These are phyloP conservation scores for Pluvianellus socialis DNA, from an alignment of 2,113 vertebrate species.

Conservation along the genomic window DNA sequence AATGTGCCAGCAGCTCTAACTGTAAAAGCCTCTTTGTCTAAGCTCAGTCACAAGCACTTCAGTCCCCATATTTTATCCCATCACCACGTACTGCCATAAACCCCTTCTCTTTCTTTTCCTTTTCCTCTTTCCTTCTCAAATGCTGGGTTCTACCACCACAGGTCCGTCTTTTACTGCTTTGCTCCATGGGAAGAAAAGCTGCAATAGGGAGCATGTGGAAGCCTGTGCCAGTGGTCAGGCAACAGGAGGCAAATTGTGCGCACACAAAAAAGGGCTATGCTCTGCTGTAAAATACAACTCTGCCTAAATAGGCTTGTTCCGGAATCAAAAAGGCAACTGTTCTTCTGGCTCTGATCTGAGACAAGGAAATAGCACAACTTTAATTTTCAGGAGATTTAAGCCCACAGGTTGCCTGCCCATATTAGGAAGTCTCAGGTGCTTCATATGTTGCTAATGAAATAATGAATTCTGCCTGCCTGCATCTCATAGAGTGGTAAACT, in stretches of 20 bases:
- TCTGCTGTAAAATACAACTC: background rate
- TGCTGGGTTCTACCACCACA: background rate
- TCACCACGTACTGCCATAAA: background rate
- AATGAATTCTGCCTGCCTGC: background rate
- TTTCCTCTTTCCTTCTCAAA: background rate
- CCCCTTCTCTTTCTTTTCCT: background rate
- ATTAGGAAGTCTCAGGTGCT: background rate
- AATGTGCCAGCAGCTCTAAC: background rate
- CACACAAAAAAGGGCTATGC: background rate
- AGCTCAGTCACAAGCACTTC: background rate
- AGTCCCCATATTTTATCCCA: background rate
- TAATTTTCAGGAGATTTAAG: background rate
- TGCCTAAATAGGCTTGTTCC: background rate
- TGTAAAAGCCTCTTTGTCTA: background rate
- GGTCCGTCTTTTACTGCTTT: background rate
- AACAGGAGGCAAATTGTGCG: background rate
- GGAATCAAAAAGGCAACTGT: background rate
- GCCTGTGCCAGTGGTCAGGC: background rate
- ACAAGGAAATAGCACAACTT: background rate
- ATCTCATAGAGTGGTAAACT: background rate
- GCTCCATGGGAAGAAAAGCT: background rate
- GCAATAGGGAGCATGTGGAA: background rate
- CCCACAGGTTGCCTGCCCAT: background rate
- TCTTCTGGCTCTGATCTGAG: background rate
- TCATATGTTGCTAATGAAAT: background rate